A percentile compares a stretch with the other conserved stretches of the same genome.
phyloP scores from a whole-genome alignment of 2,888 invertebrate species.

The Mimumesa dahlbomi region DNA sequence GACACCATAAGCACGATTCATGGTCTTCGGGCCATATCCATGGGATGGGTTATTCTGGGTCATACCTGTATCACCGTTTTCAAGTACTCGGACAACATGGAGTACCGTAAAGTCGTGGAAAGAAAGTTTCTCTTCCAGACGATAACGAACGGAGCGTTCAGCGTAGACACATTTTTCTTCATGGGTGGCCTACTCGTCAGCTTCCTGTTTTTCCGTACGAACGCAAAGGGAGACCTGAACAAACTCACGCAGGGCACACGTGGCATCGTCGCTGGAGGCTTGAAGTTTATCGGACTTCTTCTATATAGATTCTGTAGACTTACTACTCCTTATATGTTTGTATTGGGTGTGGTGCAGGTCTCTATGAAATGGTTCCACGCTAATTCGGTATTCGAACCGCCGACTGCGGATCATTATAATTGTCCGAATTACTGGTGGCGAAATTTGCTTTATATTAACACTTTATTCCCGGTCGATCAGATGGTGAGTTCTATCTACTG shows the following conservation, averaged over 20 bases:
- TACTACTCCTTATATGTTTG: constrained; percentile 91
- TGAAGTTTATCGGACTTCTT: constrained; percentile 88
- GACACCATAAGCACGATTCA: constrained; percentile 80
- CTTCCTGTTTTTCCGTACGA: constrained; percentile 91
- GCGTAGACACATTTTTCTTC: constrained; percentile 80
- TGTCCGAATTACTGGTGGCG: constrained; percentile 95
- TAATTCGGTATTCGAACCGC: constrained; percentile 92
- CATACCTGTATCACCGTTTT: constrained; percentile 86
- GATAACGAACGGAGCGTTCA: constrained; percentile 79
- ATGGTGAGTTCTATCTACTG: constrained; percentile 86
- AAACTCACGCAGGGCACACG: constrained; percentile 80
- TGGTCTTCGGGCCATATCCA: constrained; percentile 78
- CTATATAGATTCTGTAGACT: constrained; percentile 86
- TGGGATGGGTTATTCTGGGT: constrained; percentile 80
- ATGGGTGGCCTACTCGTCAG: constrained; percentile 89
- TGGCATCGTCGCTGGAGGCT: constrained; percentile 74
- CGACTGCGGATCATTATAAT: constrained; percentile 89
- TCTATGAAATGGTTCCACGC: constrained; percentile 93
- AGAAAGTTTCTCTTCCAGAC: constrained; percentile 79
- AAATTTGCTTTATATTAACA: constrained; percentile 92
- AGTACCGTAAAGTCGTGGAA: constrained; percentile 78
- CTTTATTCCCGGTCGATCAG: constrained; percentile 90
- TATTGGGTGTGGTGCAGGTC: constrained; percentile 91
- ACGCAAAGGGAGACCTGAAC: constrained; percentile 82
- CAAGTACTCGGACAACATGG: constrained; percentile 90